Base-by-base conservation (phyloP, 2,113 vertebrate genomes). In the Pelobates fuscus region DNA sequence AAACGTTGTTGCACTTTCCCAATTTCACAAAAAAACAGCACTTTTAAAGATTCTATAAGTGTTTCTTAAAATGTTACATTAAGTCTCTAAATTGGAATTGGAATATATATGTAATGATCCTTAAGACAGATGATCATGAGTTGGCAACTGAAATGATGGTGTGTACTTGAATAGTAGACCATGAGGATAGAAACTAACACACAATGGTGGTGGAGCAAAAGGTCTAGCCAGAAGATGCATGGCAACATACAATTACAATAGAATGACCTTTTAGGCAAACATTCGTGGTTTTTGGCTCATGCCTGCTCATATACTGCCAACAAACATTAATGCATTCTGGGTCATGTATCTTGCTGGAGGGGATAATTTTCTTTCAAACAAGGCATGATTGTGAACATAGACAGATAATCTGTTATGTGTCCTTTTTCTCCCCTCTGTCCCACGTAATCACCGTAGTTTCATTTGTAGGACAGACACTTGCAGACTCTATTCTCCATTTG, bases 221-320 rank as follows among this genome's bases (percentile, higher is more conserved):
- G 37, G 26, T n/a, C 20, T 52, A 15, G 30, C 15, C 24, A 26
- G 15, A 68, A 77, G 41, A 77, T 61, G 65, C 26, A 30, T 46
- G 32, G 27, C 46, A 67, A 61, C 15, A 61, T 27, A 46, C 73
- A 77, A 65, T 68, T 66, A 77, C 43, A 77, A 77, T 61, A 68
- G 59, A 77, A 68, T 77, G 73, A 77, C 73, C 73, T 77, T 77
- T 77, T 77, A 77, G 73, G 73, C 73, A 77, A 77, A 77, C 73
- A 77, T 41, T 77, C 73, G 25, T 67, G 27, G 57, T 77, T 68
- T 61, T 68, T 77, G 73, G 73, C 73, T 77, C 41, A 68, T 61
- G 20, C 60, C 57, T 60, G 27, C 55, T 61, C 43, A 20, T 77
- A 60, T 29, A 43, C 73, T 77, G 73, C 73, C 73, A 77, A 77